phyloP scores from a whole-genome alignment of 1,140 invertebrate species.

The Frieseomelitta varia region DNA sequence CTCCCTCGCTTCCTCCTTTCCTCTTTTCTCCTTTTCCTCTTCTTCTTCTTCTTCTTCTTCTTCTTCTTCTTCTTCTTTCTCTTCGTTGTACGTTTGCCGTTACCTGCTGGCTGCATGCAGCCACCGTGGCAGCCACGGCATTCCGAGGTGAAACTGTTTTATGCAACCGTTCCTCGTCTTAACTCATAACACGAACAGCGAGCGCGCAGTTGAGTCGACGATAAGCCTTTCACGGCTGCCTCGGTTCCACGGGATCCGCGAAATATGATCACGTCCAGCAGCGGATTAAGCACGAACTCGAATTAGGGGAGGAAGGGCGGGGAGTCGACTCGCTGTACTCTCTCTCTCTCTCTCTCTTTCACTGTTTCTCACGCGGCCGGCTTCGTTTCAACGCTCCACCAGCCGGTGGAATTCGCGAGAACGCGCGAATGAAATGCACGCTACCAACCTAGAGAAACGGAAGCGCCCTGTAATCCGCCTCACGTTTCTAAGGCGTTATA shows the following conservation, averaged over 20 bases:
- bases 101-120: background rate
- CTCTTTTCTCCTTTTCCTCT: background rate
- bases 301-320: conserved; percentile 37
- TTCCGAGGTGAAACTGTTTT: conserved; percentile 42
- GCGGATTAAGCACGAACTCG: conserved; percentile 57
- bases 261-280: conserved; percentile 60
- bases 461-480: conserved; percentile 7
- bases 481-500: conserved; percentile 14
- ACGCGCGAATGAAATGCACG: conserved; percentile 3
- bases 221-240: conserved; percentile 58
- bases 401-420: background rate
- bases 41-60: background rate
- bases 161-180: conserved; percentile 41
- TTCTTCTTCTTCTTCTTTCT: background rate
- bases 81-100: conserved; percentile 7
- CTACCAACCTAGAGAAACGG: background rate
- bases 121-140: background rate
- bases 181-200: conserved; percentile 23
- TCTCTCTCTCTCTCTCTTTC: background rate
- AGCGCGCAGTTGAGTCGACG: conserved; percentile 29
- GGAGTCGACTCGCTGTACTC: no score
- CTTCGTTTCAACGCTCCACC: background rate
- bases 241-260: conserved; percentile 56
- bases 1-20: background rate
- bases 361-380: no score